These are phyloP conservation scores for Lagria hirta DNA, from an alignment of 2,888 invertebrate species.

Conservation along the genomic window DNA sequence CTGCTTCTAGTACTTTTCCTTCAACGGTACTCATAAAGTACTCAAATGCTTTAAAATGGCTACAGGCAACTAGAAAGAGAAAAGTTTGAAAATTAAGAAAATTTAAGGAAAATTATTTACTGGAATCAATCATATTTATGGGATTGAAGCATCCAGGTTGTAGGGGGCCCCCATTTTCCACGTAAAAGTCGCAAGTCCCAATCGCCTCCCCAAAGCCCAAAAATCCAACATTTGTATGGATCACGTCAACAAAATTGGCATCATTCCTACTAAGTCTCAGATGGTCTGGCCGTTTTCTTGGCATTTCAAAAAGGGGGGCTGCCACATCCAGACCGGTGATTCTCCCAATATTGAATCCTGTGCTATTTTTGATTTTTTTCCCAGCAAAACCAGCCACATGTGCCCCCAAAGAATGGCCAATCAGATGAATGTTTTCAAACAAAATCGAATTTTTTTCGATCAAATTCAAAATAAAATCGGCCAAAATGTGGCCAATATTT, in stretches of 20 bases:
- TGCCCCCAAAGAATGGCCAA: constrained; percentile 38
- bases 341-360: constrained; percentile 30
- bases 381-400: constrained; percentile 37
- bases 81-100: neutral
- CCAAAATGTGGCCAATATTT: constrained; percentile 32
- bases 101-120: constrained; percentile 22
- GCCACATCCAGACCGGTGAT: constrained; percentile 39
- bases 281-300: constrained; percentile 7
- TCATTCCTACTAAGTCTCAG: constrained; percentile 27
- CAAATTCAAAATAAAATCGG: constrained; percentile 29
- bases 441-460: constrained; percentile 25
- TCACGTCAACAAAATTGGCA: constrained; percentile 33
- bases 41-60: constrained; percentile 32
- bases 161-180: constrained; percentile 34
- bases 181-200: constrained; percentile 33
- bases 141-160: constrained; percentile 32
- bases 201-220: constrained; percentile 30
- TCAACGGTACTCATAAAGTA: constrained; percentile 32
- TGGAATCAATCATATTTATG: constrained; percentile 31
- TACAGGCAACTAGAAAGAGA: constrained; percentile 36
- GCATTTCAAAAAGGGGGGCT: constrained; percentile 36
- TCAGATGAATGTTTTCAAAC: constrained; percentile 32
- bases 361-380: constrained; percentile 25
- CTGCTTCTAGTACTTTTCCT: constrained; percentile 27
- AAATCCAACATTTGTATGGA: constrained; percentile 38